Evolutionary conservation across 2,113 vertebrate genomes (phyloP), one percentile per base, ranked within the genome.

Genomic region (Lanius ludovicianus): DNA sequence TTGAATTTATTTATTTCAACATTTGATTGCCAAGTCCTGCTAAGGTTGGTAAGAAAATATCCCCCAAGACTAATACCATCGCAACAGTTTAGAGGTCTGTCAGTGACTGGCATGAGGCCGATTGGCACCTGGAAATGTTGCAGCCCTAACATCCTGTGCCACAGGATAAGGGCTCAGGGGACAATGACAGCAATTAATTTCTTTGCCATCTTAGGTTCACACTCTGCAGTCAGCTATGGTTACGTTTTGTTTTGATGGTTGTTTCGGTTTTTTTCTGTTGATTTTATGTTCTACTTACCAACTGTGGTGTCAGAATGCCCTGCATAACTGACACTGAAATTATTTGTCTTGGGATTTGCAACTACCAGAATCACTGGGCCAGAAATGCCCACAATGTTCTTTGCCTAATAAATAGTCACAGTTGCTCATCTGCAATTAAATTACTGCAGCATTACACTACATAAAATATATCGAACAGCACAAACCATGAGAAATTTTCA

Each of bases 281-380:
- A 39, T 85, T 79, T 80, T 68, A 24, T 94, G n/a, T 65, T 91
- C 70, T 73, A 5, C 83, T 94, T 93, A 62, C 41, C 87, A 84
- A 42, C 37, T 20, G 6, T 33, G 59, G 24, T 41, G 24, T 87
- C 37, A 69, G 53, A 68, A 82, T 2, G 22, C 73, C 12, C 46
- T 46, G 16, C 1, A 23, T 57, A 82, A 47, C 37, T 71, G 49
- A 71, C 14, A 52, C n/a, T 53, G 56, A 75, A 82, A 78, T 74
- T 68, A 74, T 90, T 95, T 91, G 52, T 82, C 84, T n/a, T 78
- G 73, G 78, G 73, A 80, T 91, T 70, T 92, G 80, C 89, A 67
- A 73, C 13, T 64, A 74, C 37, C 19, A 68, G 67, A 91, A 75
- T 37, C 46, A 41, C 15, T 64, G 41, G 39, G 56, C 39, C 76